These are phyloP conservation scores for Urocynchramus pylzowi DNA, from an alignment of 2,113 vertebrate species.

Conservation along the genomic window DNA sequence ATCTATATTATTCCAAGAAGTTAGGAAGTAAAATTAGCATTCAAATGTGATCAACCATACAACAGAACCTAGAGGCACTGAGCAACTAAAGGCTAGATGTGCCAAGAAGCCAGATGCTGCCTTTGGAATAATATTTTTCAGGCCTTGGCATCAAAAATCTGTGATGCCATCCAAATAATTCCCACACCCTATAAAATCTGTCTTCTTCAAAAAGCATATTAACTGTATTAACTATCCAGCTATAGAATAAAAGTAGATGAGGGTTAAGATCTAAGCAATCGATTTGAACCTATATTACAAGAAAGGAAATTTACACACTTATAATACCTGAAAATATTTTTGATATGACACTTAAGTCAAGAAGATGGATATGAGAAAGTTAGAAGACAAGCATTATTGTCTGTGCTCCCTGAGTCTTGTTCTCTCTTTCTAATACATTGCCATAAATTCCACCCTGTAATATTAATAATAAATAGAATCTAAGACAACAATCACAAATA, in stretches of 20 bases:
- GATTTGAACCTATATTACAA: neutral
- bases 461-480: neutral
- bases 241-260: neutral
- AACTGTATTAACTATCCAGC: neutral
- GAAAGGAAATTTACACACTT: neutral
- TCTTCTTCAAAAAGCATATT: conserved; percentile 47
- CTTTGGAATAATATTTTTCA: conserved; percentile 66
- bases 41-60: conserved; percentile 38
- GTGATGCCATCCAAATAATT: conserved; percentile 57
- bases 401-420: neutral
- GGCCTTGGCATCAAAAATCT: conserved; percentile 49
- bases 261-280: neutral
- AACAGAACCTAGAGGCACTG: conserved; percentile 37
- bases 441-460: neutral
- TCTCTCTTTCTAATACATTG: neutral
- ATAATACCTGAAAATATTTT: neutral
- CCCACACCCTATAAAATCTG: neutral
- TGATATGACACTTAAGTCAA: neutral
- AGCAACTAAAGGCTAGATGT: conserved; percentile 51
- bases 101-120: conserved; percentile 74
- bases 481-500: neutral
- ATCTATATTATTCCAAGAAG: conserved; percentile 28
- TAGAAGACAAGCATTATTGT: neutral
- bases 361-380: neutral
- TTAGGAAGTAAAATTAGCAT: conserved; percentile 34